These are phyloP conservation scores for Nasonia giraulti DNA, from an alignment of 1,140 invertebrate genomes.

Conservation along the genomic window DNA sequence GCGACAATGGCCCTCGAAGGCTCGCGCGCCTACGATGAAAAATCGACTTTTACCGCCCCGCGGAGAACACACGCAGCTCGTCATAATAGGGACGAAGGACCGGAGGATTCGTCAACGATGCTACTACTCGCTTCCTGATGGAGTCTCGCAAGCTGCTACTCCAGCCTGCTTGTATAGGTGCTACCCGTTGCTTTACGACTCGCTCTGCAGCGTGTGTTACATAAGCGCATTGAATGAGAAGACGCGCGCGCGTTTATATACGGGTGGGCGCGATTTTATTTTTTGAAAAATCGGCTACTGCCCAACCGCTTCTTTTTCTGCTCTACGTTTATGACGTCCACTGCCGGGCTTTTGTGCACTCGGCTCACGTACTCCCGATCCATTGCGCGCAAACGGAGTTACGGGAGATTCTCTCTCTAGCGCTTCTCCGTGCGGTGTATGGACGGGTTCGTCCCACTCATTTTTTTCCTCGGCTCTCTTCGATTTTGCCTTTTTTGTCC, in stretches of 20 bases:
- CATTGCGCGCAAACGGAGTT: background rate
- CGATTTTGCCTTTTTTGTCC: no score
- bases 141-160: slow-evolving; percentile 13
- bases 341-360: background rate
- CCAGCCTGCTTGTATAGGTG: background rate
- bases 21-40: slow-evolving; percentile 7
- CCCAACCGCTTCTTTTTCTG: background rate
- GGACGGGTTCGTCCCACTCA: background rate
- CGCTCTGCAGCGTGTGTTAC: background rate
- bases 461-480: background rate
- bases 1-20: slow-evolving; percentile 4
- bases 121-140: background rate
- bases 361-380: background rate
- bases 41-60: slow-evolving; percentile 11
- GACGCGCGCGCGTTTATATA: background rate
- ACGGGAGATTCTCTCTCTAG: background rate
- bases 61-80: slow-evolving; percentile 16
- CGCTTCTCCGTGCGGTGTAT: background rate
- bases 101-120: background rate
- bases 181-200: background rate
- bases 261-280: background rate
- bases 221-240: background rate
- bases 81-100: slow-evolving; percentile 4
- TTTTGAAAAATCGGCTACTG: slow-evolving; percentile 7
- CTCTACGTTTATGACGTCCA: background rate